These are phyloP conservation scores for Zaprionus davidi DNA, from an alignment of 1,140 invertebrate species.

Conservation along the genomic window DNA sequence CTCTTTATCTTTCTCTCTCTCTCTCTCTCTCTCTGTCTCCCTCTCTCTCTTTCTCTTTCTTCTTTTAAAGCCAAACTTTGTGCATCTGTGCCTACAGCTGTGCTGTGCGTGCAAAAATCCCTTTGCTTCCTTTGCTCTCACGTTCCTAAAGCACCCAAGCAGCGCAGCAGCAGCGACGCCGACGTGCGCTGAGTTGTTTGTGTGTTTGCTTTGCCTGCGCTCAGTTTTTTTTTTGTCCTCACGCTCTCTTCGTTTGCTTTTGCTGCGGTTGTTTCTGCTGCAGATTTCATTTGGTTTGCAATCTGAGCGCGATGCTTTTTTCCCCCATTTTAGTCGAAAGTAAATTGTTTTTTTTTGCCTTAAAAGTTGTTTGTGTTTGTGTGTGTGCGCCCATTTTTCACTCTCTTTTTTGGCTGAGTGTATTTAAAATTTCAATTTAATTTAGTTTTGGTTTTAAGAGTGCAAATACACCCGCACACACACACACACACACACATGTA, in stretches of 20 bases:
- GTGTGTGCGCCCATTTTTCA: slow-evolving; percentile 58
- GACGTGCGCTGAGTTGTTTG: slow-evolving; percentile 34
- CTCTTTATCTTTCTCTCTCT: background rate
- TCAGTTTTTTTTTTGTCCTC: slow-evolving; percentile 21
- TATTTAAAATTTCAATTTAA: slow-evolving; percentile 83
- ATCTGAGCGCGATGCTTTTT: slow-evolving; percentile 43
- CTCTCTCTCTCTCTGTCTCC: too few species aligned
- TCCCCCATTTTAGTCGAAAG: slow-evolving; percentile 45
- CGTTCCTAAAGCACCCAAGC: too few species aligned
- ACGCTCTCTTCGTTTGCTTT: slow-evolving; percentile 29
- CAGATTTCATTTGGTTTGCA: slow-evolving; percentile 78
- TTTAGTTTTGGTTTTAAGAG: slow-evolving; percentile 81
- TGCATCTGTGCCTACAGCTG: background rate
- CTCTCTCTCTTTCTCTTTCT: too few species aligned
- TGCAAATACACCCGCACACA: slow-evolving; percentile 23
- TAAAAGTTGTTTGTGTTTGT: slow-evolving; percentile 54
- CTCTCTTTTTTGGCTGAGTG: slow-evolving; percentile 52
- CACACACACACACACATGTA: slow-evolving; percentile 46
- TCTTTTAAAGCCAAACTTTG: too few species aligned
- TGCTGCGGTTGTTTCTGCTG: slow-evolving; percentile 68
- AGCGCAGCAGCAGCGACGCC: slow-evolving; percentile 16
- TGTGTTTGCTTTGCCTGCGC: slow-evolving; percentile 39
- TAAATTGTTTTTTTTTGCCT: slow-evolving; percentile 70
- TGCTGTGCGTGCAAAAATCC: background rate
- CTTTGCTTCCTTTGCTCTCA: background rate